A percentile compares a stretch with the other conserved stretches of the same genome.
Evolutionary conservation across 2,113 vertebrate genomes (phyloP).

Genomic region (Cheirogaleus medius): DNA sequence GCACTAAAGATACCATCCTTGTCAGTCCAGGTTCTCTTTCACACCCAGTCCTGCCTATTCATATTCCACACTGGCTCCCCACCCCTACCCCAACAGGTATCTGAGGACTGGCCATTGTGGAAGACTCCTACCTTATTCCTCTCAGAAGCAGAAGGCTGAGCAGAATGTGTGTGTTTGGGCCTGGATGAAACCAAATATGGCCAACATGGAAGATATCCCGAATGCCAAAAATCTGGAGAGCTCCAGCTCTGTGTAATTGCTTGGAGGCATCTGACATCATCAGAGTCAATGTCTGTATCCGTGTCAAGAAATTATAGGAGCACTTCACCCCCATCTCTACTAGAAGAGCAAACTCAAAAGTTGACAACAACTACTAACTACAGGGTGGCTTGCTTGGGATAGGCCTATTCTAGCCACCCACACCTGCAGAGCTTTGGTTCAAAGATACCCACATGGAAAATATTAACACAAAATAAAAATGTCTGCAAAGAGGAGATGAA

Average conservation of each 20-base stretch:
- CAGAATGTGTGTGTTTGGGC: neutral
- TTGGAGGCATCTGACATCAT: neutral
- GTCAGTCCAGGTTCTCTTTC: neutral
- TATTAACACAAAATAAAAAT: slow-evolving; percentile 58
- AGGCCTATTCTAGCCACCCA: neutral
- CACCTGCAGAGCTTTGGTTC: neutral
- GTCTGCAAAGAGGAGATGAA: slow-evolving; percentile 10
- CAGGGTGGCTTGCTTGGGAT: neutral
- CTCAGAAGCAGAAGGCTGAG: neutral
- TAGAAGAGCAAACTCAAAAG: neutral
- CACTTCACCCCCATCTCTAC: neutral
- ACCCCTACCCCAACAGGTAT: neutral
- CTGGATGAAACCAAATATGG: neutral
- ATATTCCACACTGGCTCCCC: neutral
- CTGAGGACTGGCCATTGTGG: neutral
- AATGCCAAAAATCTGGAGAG: neutral
- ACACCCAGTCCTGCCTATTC: neutral
- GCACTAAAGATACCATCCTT: neutral
- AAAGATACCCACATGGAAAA: neutral
- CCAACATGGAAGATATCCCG: neutral
- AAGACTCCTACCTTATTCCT: neutral
- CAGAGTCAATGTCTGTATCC: neutral
- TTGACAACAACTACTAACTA: neutral
- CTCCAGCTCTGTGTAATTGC: neutral
- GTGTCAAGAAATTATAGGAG: neutral